Evolutionary conservation across 2,113 vertebrate genomes (phyloP).

Genomic region (Rhea pennata): DNA sequence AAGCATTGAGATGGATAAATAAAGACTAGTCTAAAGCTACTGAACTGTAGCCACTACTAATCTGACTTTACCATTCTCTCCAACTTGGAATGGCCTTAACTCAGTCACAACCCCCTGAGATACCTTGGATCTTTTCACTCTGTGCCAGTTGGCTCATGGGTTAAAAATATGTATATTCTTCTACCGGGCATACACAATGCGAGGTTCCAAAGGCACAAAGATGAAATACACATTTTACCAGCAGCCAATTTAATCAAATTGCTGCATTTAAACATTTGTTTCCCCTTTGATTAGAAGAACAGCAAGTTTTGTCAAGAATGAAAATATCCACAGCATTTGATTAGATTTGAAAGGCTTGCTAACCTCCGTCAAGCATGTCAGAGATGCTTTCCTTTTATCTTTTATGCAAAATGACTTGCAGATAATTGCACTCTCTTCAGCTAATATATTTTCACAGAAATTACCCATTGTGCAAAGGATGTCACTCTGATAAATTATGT

Average conservation of each 20-base stretch:
- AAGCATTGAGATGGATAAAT: background rate
- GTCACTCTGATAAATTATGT: conserved; percentile 25
- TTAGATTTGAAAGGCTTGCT: conserved; percentile 29
- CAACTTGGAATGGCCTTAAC: background rate
- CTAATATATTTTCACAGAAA: conserved; percentile 49
- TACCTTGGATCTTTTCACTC: background rate
- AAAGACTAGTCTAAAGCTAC: background rate
- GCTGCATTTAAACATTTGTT: background rate
- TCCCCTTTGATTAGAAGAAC: background rate
- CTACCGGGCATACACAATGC: background rate
- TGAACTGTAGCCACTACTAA: background rate
- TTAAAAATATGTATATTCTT: background rate
- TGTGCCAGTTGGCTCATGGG: background rate
- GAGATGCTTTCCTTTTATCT: conserved; percentile 33
- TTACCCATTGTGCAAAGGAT: background rate
- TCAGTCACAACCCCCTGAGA: background rate
- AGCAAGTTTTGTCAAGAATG: background rate
- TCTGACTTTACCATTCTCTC: background rate
- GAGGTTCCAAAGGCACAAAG: background rate
- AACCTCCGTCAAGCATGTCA: conserved; percentile 22
- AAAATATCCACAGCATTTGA: conserved; percentile 23
- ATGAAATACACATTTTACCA: background rate
- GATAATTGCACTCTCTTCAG: conserved; percentile 47
- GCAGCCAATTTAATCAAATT: background rate
- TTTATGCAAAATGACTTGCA: conserved; percentile 49